Evolutionary conservation across 2,888 invertebrate genomes (phyloP).

Genomic region (Podabrus alpinus): DNA sequence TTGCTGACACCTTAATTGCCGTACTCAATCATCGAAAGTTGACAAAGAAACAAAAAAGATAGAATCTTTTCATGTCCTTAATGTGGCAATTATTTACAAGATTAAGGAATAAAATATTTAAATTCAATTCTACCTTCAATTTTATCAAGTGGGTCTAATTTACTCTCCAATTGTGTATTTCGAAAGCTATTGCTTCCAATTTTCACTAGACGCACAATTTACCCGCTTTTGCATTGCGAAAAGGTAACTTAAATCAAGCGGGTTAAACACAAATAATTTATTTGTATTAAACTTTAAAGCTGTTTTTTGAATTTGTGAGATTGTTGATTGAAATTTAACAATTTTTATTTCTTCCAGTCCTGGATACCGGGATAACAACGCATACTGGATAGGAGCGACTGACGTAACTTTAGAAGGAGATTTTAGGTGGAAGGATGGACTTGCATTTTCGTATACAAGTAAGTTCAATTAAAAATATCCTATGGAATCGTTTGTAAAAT

Average conservation of each 20-base stretch:
- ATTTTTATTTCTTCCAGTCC: conserved; percentile 58
- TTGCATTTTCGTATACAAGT: conserved; percentile 77
- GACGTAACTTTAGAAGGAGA: conserved; percentile 78
- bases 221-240: not conserved
- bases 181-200: not conserved
- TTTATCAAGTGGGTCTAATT: not conserved
- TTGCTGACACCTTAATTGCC: not conserved
- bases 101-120: not conserved
- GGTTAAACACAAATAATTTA: not conserved
- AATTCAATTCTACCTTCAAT: not conserved
- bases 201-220: not conserved
- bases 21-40: not conserved
- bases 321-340: conserved; percentile 3
- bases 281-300: not conserved
- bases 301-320: not conserved
- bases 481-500: not conserved
- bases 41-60: not conserved
- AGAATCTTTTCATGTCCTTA: not conserved
- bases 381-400: conserved; percentile 83
- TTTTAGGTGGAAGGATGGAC: conserved; percentile 79
- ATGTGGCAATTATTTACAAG: not conserved
- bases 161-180: not conserved
- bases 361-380: conserved; percentile 68
- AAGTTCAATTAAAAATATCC: conserved; percentile 55
- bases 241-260: not conserved